Percentiles rank a stretch among this genome's conserved stretches.
Conservation (phyloP, 2,797 vertebrate genomes). For the Alectoris magna region DNA sequence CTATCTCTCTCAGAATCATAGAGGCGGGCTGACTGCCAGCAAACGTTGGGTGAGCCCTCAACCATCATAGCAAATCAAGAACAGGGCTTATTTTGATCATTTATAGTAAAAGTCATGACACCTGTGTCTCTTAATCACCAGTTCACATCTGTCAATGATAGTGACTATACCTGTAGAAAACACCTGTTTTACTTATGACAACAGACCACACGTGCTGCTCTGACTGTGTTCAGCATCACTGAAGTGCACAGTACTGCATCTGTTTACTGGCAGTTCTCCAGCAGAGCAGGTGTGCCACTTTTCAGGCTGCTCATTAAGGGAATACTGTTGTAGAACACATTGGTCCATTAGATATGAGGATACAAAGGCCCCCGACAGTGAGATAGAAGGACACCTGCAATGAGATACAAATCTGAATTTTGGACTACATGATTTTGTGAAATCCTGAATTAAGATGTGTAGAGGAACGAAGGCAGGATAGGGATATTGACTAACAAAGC, state of each 20-base stretch:
- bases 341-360: background rate
- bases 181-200: background rate
- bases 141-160: background rate
- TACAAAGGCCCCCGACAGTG: background rate
- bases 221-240: background rate
- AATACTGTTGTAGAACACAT: background rate
- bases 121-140: background rate
- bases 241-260: background rate
- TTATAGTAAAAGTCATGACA: background rate
- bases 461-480: background rate
- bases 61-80: background rate
- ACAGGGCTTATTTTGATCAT: background rate
- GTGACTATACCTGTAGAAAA: background rate
- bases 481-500: background rate
- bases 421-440: background rate
- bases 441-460: background rate
- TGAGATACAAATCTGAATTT: background rate
- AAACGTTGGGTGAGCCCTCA: background rate
- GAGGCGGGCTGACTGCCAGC: background rate
- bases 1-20: background rate
- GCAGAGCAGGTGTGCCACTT: constrained; percentile 22
- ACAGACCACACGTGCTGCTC: background rate
- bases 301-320: background rate
- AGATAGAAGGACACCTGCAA: background rate
- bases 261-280: constrained; percentile 19